phyloP scores from a whole-genome alignment of 1,140 invertebrate genomes.

The Homalodisca vitripennis region DNA sequence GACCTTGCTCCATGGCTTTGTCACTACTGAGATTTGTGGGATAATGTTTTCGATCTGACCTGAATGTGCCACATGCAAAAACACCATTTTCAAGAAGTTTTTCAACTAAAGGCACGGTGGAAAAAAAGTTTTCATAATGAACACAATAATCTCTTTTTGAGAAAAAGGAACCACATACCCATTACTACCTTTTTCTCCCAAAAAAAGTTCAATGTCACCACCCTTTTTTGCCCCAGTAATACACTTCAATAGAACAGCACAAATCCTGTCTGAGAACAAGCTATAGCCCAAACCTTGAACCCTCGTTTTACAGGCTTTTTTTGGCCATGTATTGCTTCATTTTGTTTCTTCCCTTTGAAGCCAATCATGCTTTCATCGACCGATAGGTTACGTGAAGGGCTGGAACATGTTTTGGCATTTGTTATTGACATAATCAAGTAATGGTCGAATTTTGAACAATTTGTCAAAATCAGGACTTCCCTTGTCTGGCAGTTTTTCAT shows the following conservation, averaged over 20 bases:
- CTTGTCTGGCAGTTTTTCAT: no score
- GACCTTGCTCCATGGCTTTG: not conserved
- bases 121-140: not conserved
- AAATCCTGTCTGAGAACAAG: not conserved
- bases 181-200: not conserved
- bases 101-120: not conserved
- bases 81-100: not conserved
- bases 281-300: not conserved
- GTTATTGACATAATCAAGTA: slow-evolving; percentile 24
- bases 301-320: slow-evolving; percentile 44
- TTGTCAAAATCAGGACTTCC: slow-evolving; percentile 36
- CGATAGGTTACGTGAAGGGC: slow-evolving; percentile 18
- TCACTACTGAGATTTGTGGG: not conserved
- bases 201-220: not conserved
- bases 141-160: not conserved
- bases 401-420: slow-evolving; percentile 19
- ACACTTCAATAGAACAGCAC: not conserved
- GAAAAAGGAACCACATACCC: not conserved
- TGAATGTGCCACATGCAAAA: not conserved
- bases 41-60: not conserved
- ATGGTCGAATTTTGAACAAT: slow-evolving; percentile 38
- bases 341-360: slow-evolving; percentile 42
- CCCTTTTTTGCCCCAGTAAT: not conserved
- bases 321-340: slow-evolving; percentile 41
- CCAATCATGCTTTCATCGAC: slow-evolving; percentile 44